Base-by-base conservation (phyloP, 2,797 vertebrate genomes). In the Leptoclinus maculatus region DNA sequence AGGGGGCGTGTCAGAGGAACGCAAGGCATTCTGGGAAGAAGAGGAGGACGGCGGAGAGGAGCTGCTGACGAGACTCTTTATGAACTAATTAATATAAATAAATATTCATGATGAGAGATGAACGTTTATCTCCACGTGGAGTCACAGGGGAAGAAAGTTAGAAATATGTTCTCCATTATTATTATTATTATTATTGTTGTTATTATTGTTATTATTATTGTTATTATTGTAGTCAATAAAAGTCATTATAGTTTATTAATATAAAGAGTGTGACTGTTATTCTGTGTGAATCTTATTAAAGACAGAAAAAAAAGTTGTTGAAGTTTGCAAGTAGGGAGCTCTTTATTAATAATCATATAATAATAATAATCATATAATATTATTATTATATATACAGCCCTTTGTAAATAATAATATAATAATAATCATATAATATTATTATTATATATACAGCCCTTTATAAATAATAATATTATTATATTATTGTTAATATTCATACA, bases 1-100 rank as follows among this genome's bases (percentile, higher is more conserved):
- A 88, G 2, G 94, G 95, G 1, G 89, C 95, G 17, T 96, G 96
- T 43, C 60, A 75, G 58, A 85, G 88, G 69, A 91, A 75, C 58
- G 89, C 89, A 27, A 56, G 88, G 83, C 87, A 93, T 79, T 91
- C 92, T 72, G 91, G 88, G 83, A 89, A 90, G 65, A 92, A 84
- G 71, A 83, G 87, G 79, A 84, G 83, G 73, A 89, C 83, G 3
- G 85, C 80, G 0, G 88, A 93, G 78, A 71, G n/a, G 3, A 49
- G 80, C 85, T 93, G 92, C 78, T 91, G 85, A 92, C 4, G 1
- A 19, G 2, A 54, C 11, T 34, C 45, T 29, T 7, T 3, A 53
- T 0, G 19, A 76, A 79, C 76, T 76, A n/a, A 9, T 67, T 83
- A 53, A 80, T 82, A 73, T 69, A 86, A 77, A 66, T 36, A 62